Evolutionary conservation across 2,797 vertebrate genomes (phyloP), one percentile per base, ranked within the genome.

Genomic region (Hozukius guyotensis): DNA sequence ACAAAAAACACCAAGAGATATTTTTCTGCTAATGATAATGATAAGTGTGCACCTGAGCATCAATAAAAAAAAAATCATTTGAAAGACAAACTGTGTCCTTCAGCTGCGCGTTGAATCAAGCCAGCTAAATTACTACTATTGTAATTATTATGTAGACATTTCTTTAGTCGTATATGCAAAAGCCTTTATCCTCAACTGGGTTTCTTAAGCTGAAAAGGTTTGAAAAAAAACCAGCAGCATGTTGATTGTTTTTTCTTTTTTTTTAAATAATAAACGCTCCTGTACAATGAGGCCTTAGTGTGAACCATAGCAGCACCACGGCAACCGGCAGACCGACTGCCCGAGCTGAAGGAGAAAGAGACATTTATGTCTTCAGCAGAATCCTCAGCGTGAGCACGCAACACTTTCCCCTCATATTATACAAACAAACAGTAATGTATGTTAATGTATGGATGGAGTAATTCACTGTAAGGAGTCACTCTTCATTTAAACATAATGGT

Each of bases 401-500:
- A 14, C 57, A 66, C 27, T 20, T 72, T 65, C 59, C 71, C 7
- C 25, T 73, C 29, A 24, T 52, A 71, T 60, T 80, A 75, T 56
- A 57, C 75, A 89, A 84, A 92, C 74, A 83, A 78, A 84, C 68
- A 67, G 70, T 86, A 83, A 82, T 89, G 83, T 77, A 89, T 89
- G 87, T 80, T 88, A 89, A 87, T 88, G 75, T 64, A 92, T 79
- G 82, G 72, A 73, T 56, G 74, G 34, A 83, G 79, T 72, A 52
- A 85, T 77, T 77, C 56, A 77, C 78, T 78, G 72, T 38, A 62
- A 81, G 64, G 72, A 89, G 79, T 70, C 89, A 83, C 82, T 88
- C 72, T 84, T 88, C 84, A 86, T 90, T 90, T 90, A 63, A 82
- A 85, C 76, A 88, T 85, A 90, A 92, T 87, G 77, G 81, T 49